Evolutionary conservation across 2,113 vertebrate species (phyloP).

Genomic region (Hymenochirus boettgeri): DNA sequence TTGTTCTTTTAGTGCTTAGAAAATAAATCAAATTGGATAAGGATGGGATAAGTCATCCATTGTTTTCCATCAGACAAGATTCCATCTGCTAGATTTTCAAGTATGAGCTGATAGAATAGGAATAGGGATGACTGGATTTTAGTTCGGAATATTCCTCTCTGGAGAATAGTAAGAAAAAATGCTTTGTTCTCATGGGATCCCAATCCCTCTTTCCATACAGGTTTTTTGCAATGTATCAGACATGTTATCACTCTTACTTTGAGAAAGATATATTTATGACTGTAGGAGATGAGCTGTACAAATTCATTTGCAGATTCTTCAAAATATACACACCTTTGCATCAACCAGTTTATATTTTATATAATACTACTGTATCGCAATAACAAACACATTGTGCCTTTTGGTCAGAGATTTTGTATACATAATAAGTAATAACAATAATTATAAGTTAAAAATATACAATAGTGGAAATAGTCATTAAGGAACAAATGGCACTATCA

Average conservation of each 20-base stretch:
- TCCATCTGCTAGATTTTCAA: conserved; percentile 71
- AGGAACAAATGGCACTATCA: too few relatives aligned
- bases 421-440: too few relatives aligned
- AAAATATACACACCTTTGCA: conserved; percentile 56
- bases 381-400: too few relatives aligned
- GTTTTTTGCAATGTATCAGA: conserved; percentile 75
- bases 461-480: too few relatives aligned
- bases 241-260: conserved; percentile 88
- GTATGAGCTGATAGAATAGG: conserved; percentile 78
- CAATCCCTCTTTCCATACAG: conserved; percentile 77
- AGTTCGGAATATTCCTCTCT: conserved; percentile 57
- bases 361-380: too few relatives aligned
- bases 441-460: too few relatives aligned
- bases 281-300: conserved; percentile 63
- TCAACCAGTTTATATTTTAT: too few relatives aligned
- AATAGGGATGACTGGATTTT: conserved; percentile 56
- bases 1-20: background rate
- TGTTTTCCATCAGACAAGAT: conserved; percentile 61
- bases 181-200: conserved; percentile 60
- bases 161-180: conserved; percentile 54
- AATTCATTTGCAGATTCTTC: conserved; percentile 71
- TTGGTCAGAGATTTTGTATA: too few relatives aligned
- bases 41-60: conserved; percentile 58
- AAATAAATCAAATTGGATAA: conserved; percentile 6
- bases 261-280: conserved; percentile 75